These are phyloP conservation scores for Phyto melanocephala DNA, from an alignment of 2,888 invertebrate genomes.

Conservation along the genomic window DNA sequence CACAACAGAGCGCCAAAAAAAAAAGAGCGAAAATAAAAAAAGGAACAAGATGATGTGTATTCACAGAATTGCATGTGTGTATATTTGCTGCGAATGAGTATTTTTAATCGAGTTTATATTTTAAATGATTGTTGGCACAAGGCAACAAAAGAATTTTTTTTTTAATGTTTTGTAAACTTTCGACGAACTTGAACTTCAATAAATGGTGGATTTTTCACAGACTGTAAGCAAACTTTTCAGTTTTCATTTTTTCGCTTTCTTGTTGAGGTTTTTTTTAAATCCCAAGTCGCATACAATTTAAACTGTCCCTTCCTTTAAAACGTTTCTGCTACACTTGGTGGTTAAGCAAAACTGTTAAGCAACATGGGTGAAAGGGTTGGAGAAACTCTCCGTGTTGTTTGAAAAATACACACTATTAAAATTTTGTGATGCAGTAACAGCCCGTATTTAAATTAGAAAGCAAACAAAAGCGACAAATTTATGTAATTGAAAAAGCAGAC, in stretches of 20 bases:
- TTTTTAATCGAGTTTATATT: conserved; percentile 58
- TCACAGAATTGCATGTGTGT: conserved; percentile 18
- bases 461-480: conserved; percentile 67
- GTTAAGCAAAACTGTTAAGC: conserved; percentile 22
- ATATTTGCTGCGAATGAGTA: conserved; percentile 23
- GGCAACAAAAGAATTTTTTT: conserved; percentile 40
- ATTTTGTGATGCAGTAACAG: conserved; percentile 63
- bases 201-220: conserved; percentile 42
- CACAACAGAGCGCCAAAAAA: conserved; percentile 5
- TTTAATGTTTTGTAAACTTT: conserved; percentile 57
- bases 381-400: conserved; percentile 36
- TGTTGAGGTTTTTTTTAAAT: conserved; percentile 18
- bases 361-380: not conserved
- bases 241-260: not conserved
- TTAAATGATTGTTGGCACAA: conserved; percentile 47
- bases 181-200: conserved; percentile 63
- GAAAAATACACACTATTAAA: conserved; percentile 63
- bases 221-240: conserved; percentile 25
- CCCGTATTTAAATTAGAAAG: conserved; percentile 65
- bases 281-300: conserved; percentile 45
- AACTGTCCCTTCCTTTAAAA: conserved; percentile 20
- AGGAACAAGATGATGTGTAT: conserved; percentile 5
- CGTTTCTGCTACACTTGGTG: conserved; percentile 7
- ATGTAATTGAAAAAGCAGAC: conserved; percentile 68
- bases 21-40: not conserved